Conservation (phyloP, 2,113 vertebrate species). For the Seriola quinqueradiata region DNA sequence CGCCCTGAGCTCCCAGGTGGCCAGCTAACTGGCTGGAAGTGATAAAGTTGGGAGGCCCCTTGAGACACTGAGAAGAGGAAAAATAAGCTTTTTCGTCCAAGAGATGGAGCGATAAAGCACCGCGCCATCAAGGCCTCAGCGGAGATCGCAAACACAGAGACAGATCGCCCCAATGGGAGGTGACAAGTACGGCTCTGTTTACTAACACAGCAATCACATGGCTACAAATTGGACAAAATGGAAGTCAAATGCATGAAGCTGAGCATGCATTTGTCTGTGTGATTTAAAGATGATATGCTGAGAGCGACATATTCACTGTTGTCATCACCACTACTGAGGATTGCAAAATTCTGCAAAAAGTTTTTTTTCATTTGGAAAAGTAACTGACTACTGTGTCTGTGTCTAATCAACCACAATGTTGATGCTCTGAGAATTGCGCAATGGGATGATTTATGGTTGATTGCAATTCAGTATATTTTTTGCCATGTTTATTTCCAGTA, state of each 20-base stretch:
- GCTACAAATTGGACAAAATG: constrained; percentile 20
- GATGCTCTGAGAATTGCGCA: constrained; percentile 21
- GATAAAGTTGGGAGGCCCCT: constrained; percentile 41
- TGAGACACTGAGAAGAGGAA: constrained; percentile 33
- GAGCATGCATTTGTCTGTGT: neutral
- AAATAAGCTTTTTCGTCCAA: constrained; percentile 45
- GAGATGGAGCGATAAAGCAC: constrained; percentile 37
- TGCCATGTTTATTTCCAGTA: constrained; percentile 52
- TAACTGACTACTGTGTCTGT: constrained; percentile 41
- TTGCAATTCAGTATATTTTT: constrained; percentile 25
- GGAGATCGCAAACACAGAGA: constrained; percentile 15
- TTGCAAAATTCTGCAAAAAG: neutral
- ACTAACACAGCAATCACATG: constrained; percentile 34
- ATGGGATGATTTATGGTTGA: constrained; percentile 40
- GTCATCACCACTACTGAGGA: neutral
- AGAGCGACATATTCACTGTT: neutral
- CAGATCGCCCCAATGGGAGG: constrained; percentile 11
- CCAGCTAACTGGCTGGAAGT: constrained; percentile 54
- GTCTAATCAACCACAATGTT: constrained; percentile 46
- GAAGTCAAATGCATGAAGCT: constrained; percentile 19
- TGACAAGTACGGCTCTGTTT: constrained; percentile 28
- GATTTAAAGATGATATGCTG: constrained; percentile 1
- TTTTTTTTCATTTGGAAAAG: constrained; percentile 12
- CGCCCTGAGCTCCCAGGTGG: constrained; percentile 44
- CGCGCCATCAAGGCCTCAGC: constrained; percentile 21